These are phyloP conservation scores for Delia radicum DNA, from an alignment of 1,140 invertebrate genomes.

Conservation along the genomic window DNA sequence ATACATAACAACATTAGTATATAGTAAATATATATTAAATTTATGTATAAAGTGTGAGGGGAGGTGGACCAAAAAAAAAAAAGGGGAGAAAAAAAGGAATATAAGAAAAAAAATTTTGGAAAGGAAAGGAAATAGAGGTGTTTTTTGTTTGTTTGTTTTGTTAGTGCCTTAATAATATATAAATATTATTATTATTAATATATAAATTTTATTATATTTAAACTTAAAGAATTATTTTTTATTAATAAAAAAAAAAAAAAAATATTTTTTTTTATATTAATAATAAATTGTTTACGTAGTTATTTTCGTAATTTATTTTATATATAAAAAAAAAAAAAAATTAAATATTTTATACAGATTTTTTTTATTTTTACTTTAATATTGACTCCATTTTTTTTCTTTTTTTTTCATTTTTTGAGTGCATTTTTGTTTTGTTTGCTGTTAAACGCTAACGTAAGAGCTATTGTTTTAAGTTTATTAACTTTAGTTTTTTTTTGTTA, in stretches of 20 bases:
- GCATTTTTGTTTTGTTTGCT: background rate
- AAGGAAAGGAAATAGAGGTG: background rate
- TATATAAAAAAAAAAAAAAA: background rate
- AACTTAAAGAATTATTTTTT: background rate
- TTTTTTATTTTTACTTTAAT: too few species aligned
- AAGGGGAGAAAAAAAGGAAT: background rate
- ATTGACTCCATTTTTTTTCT: background rate
- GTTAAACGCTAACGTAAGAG: background rate
- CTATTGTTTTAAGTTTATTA: background rate
- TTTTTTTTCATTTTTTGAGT: background rate
- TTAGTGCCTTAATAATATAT: background rate
- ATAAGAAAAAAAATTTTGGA: too few species aligned
- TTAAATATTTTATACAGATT: background rate
- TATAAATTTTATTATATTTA: background rate
- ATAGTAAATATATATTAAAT: background rate
- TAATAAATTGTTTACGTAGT: background rate
- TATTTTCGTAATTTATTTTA: background rate
- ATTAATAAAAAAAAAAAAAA: background rate
- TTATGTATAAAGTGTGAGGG: background rate
- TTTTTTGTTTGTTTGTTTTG: background rate
- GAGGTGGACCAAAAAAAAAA: background rate
- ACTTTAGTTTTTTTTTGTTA: background rate
- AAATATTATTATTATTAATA: conserved; percentile 17
- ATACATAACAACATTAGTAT: conserved; percentile 2
- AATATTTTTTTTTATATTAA: too few species aligned